Evolutionary conservation across 2,797 vertebrate species (phyloP).

Genomic region (Meriones psammophilus): DNA sequence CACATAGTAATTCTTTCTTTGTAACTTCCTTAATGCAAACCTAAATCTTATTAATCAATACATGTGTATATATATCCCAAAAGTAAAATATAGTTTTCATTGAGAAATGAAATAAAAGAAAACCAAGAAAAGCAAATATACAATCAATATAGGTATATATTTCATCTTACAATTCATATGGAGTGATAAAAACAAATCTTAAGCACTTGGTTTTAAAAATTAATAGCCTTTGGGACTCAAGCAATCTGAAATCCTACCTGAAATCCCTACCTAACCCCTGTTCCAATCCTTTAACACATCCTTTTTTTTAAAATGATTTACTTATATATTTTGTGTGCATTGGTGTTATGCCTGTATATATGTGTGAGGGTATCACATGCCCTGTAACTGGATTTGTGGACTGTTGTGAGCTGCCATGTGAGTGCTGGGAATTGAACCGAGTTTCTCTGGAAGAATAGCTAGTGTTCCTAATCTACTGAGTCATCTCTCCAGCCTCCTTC

Average conservation of each 20-base stretch:
- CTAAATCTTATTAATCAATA: constrained; percentile 66
- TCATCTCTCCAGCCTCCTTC: background rate
- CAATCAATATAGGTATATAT: constrained; percentile 11
- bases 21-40: constrained; percentile 50
- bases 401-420: no score
- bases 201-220: constrained; percentile 49
- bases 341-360: no score
- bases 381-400: no score
- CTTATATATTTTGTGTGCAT: background rate
- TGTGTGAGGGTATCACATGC: no score
- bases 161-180: constrained; percentile 27
- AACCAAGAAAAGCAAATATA: constrained; percentile 25
- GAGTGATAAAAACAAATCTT: constrained; percentile 1
- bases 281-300: background rate
- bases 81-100: constrained; percentile 62
- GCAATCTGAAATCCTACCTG: constrained; percentile 10
- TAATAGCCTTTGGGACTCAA: constrained; percentile 57
- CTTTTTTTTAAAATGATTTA: background rate
- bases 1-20: constrained; percentile 61
- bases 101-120: constrained; percentile 51
- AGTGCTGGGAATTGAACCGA: no score
- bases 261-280: background rate
- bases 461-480: no score
- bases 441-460: no score
- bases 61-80: background rate